phyloP scores from a whole-genome alignment of 2,888 invertebrate genomes.

The Seladonia tumulorum region DNA sequence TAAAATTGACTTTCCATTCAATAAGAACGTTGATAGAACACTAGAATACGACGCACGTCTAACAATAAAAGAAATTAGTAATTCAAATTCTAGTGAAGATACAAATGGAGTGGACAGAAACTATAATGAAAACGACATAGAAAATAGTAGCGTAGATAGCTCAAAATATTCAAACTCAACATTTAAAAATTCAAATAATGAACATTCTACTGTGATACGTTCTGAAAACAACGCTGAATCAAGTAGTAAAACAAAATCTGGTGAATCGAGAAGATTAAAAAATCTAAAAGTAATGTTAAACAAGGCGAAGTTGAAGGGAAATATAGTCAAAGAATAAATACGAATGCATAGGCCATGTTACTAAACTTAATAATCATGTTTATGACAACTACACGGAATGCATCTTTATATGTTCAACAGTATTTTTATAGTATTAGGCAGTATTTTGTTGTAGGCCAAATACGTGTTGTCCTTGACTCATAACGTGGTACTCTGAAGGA shows the following conservation, averaged over 20 bases:
- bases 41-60: background rate
- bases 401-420: background rate
- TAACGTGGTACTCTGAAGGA: background rate
- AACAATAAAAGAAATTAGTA: slow-evolving; percentile 21
- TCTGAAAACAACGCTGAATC: background rate
- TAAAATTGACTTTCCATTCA: background rate
- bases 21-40: background rate
- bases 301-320: slow-evolving; percentile 8
- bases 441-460: background rate
- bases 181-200: background rate
- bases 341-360: background rate
- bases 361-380: background rate
- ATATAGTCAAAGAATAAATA: background rate
- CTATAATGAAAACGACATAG: background rate
- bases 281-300: slow-evolving; percentile 21
- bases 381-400: background rate
- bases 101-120: background rate
- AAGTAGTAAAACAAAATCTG: background rate
- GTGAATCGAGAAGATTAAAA: background rate
- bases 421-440: background rate
- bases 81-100: background rate
- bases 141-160: background rate
- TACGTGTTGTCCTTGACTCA: background rate
- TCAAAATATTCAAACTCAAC: background rate
- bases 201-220: background rate